Evolutionary conservation across 2,888 invertebrate genomes (phyloP).

Genomic region (Zygothrica quintamaculata): DNA sequence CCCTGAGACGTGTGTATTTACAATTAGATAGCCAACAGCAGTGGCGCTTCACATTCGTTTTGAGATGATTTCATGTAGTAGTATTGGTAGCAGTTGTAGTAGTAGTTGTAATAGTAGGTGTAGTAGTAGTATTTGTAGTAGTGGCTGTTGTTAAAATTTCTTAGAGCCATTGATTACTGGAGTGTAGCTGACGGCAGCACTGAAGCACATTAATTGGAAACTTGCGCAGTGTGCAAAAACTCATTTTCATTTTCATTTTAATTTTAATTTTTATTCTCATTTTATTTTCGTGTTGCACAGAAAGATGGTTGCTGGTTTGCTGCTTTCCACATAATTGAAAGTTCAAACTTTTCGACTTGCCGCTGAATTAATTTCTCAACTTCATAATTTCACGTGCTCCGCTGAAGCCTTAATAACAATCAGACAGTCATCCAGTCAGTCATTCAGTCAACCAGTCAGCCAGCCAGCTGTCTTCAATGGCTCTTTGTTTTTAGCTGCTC

Average conservation of each 20-base stretch:
- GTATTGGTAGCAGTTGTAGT: conserved; percentile 17
- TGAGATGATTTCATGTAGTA: conserved; percentile 37
- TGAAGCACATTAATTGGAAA: conserved; percentile 73
- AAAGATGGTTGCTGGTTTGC: conserved; percentile 36
- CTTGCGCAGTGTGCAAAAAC: conserved; percentile 43
- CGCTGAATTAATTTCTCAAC: conserved; percentile 78
- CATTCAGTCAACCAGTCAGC: conserved; percentile 9
- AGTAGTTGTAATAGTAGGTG: too few relatives aligned
- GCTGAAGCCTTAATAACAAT: conserved; percentile 63
- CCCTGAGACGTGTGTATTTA: conserved; percentile 53
- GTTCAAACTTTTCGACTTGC: conserved; percentile 76
- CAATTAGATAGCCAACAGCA: conserved; percentile 72
- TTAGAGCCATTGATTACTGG: conserved; percentile 65
- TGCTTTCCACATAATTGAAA: conserved; percentile 74
- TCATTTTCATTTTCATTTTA: conserved; percentile 1
- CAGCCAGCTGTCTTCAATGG: conserved; percentile 65
- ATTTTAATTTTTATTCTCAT: conserved; percentile 54
- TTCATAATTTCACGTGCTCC: conserved; percentile 73
- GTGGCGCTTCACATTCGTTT: conserved; percentile 47
- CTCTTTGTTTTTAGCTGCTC: conserved; percentile 68
- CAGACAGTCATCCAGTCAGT: conserved; percentile 4
- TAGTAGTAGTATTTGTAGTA: too few relatives aligned
- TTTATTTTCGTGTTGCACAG: conserved; percentile 49
- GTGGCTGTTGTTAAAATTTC: conserved; percentile 9
- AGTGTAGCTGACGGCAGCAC: conserved; percentile 72